Evolutionary conservation across 1,140 invertebrate genomes (phyloP).

Genomic region (Pseudachorutes palmiensis): DNA sequence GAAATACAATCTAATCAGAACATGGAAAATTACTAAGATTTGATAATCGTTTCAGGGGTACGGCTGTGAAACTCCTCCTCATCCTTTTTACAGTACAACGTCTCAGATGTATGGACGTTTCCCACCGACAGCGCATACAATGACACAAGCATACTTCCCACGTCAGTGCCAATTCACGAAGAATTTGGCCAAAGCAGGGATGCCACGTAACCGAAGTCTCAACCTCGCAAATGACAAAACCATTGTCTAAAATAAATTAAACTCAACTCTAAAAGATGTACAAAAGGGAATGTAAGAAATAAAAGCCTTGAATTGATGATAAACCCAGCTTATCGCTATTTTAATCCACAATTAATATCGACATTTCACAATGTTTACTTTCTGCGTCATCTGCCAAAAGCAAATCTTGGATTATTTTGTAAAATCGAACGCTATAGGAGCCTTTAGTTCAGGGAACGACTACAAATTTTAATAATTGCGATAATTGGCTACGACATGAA

Average conservation of each 20-base stretch:
- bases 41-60: conserved; percentile 32
- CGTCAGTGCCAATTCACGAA: conserved; percentile 32
- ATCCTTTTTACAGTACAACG: conserved; percentile 38
- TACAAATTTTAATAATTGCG: too few species aligned
- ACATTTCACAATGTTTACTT: too few species aligned
- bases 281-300: too few species aligned
- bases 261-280: too few species aligned
- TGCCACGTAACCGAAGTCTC: conserved; percentile 31
- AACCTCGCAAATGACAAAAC: conserved; percentile 18
- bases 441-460: too few species aligned
- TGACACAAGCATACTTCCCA: conserved; percentile 35
- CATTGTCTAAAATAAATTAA: neutral
- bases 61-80: conserved; percentile 27
- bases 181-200: conserved; percentile 26
- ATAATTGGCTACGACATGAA: too few species aligned
- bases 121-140: conserved; percentile 38
- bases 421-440: too few species aligned
- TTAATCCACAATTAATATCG: too few species aligned
- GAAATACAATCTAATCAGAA: neutral
- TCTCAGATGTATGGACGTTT: conserved; percentile 35
- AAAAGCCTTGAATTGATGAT: too few species aligned
- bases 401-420: too few species aligned
- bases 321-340: too few species aligned
- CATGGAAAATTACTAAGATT: neutral
- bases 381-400: too few species aligned